Evolutionary conservation across 2,797 vertebrate species (phyloP), one percentile per base, ranked within the genome.

Genomic region (Aulostomus chinensis): DNA sequence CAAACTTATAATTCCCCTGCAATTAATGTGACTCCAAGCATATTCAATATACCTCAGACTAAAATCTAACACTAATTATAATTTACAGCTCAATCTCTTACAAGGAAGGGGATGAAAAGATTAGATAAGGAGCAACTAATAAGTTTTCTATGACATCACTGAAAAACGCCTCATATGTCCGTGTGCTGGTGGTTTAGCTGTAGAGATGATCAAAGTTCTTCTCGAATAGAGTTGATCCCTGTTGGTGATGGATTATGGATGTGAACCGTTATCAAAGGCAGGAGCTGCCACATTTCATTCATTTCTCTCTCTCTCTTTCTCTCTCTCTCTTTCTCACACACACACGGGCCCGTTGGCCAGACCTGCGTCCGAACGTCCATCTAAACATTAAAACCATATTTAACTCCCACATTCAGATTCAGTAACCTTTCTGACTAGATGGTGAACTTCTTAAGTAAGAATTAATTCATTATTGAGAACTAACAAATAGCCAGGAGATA

Each of bases 281-380:
- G 42, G 30, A 61, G 37, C 34, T 40, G 52, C 59, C 50, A 69
- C 61, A 54, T 59, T 66, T 79, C 68, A 86, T 76, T 83, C 73
- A 78, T 78, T 68, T 58, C 31, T 53, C 40, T 8, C 9, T 29
- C 11, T 3, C 9, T n/a, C n/a, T 78, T 68, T 58, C 31, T 53
- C 40, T 8, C 9, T 29, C 11, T 3, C 9, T n/a, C n/a, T n/a
- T 22, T 7, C 7, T 2, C 7, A 13, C 2, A 7, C 59, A 63
- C 28, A 46, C 2, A 56, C 2, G 39, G 75, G 68, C 73, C 73
- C 68, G 22, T 3, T 29, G 49, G 52, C 8, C 36, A 52, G 31
- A 29, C 34, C 35, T 42, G n/a, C 2, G 13, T 31, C 39, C 48
- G n/a, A 8, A 26, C 61, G 48, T 14, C 43, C 3, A 37, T 10